Evolutionary conservation across 2,113 vertebrate genomes (phyloP), one percentile per base, ranked within the genome.

Genomic region (Scortum barcoo): DNA sequence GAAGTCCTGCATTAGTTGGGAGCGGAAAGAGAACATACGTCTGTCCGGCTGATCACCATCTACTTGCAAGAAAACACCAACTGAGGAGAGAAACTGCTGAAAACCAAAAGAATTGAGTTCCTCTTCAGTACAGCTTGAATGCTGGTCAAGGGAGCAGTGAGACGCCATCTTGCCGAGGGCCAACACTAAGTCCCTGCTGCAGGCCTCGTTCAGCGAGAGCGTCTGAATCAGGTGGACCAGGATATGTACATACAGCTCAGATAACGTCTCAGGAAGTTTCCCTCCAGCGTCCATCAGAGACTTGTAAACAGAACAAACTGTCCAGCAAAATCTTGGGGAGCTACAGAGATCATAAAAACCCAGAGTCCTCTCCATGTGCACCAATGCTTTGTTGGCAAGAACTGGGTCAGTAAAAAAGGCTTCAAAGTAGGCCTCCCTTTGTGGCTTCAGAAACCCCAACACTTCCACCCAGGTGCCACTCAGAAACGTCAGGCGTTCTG

Each of bases 241-340:
- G 54, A 95, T 81, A 10, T 71, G 24, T 5, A 91, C 81, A 76
- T 85, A 94, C 26, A 96, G 83, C 76, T 95, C 93, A 26, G 93
- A 93, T 42, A 96, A 71, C 0, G 95, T 96, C 46, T 92, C 91
- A 2, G 95, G 94, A 14, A 91, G 81, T 11, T 80, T 12, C 7
- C 58, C 74, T 58, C 78, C 74, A 54, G 72, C 78, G 53, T 91
- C 88, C 57, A 93, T 71, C 30, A 85, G 86, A 26, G 57, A 54
- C 46, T 90, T 90, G 57, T 92, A 92, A 14, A 91, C 24, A n/a
- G 78, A 93, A 72, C 91, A 92, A 70, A 94, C 80, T 38, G 92
- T 95, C 94, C 95, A 96, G 87, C 95, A 96, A 74, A 95, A 96
- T 17, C 84, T 86, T 2, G 96, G 96, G 50, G 88, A 83, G 44